Base-by-base conservation (phyloP, 2,888 invertebrate genomes). In the Drosophila pegasa region DNA sequence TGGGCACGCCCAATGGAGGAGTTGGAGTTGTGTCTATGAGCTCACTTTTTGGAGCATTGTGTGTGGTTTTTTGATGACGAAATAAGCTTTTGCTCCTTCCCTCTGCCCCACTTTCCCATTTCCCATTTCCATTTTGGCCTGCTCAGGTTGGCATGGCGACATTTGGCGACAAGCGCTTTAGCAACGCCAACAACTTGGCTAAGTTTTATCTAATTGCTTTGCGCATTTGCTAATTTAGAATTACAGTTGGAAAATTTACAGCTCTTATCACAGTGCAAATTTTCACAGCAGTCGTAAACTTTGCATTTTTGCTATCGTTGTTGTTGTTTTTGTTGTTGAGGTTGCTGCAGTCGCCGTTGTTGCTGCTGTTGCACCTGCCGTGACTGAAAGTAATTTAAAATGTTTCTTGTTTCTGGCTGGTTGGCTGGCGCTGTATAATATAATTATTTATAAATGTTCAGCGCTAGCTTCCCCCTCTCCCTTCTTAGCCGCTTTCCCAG, bases 311-410 rank as follows among this genome's bases (percentile, higher is more conserved):
- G 20, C 22, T 70, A 18, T 47, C 51, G 35, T 56, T 57, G 48
- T 40, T 54, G 52, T 37, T 60, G 31, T 58, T 62, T 41, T 51
- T 43, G 57, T 60, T 71, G 45, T 16, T n/a, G n/a, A n/a, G n/a
- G 27, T 52, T 57, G 41, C 29, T 50, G 48, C 29, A 57, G 31
- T 50, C 59, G 51, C 43, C 27, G 60, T 57, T 71, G 45, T 9
- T 71, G 51, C 29, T 64, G 20, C 8, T 33, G 48, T 48, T 50
- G 33, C 22, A 70, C 65, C 66, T 86, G 80, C 61, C 82, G 82
- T 83, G 82, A 80, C 82, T 83, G 76, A 70, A 78, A 74, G 87
- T 72, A 76, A 63, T 83, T 83, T 78, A 71, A 86, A 83, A 18
- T 80, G 78, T 78, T 83, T 78, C 16, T 40, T 62, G 73, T 71